These are phyloP conservation scores for Steinernema khuongi DNA, from an alignment of 1,140 invertebrate species.

Conservation along the genomic window DNA sequence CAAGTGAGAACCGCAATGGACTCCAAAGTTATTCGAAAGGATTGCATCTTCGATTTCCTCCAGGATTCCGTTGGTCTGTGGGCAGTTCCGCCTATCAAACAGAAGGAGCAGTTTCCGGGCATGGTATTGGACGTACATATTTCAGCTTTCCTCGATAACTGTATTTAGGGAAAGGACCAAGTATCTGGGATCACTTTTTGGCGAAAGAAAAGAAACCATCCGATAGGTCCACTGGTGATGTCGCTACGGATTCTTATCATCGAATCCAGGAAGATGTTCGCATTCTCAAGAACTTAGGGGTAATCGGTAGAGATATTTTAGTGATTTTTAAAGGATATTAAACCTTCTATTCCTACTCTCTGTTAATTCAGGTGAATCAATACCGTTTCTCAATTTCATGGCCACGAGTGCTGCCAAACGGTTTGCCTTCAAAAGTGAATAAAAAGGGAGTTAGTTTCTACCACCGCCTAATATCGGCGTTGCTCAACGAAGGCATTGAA, in stretches of 20 bases:
- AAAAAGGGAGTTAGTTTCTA: conserved; percentile 67
- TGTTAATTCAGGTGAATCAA: conserved; percentile 49
- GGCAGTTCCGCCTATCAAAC: too few relatives aligned
- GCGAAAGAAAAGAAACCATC: conserved; percentile 25
- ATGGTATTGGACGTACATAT: too few relatives aligned
- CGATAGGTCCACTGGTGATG: conserved; percentile 39
- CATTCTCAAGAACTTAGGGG: conserved; percentile 31
- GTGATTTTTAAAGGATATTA: too few relatives aligned
- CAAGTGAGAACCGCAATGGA: too few relatives aligned
- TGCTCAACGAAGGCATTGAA: conserved; percentile 65
- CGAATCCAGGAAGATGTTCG: conserved; percentile 41
- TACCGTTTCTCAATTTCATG: conserved; percentile 71
- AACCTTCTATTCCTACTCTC: too few relatives aligned
- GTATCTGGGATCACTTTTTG: conserved; percentile 42
- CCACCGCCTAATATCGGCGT: conserved; percentile 66
- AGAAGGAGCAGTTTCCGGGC: too few relatives aligned
- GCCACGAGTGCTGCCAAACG: conserved; percentile 67
- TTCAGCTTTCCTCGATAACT: too few relatives aligned
- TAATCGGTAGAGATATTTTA: too few relatives aligned
- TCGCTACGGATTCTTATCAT: conserved; percentile 40
- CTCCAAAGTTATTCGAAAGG: too few relatives aligned
- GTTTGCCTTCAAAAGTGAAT: conserved; percentile 64
- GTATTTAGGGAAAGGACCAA: too few relatives aligned
- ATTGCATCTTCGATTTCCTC: too few relatives aligned
- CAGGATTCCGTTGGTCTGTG: too few relatives aligned